Conservation (phyloP, 2,113 vertebrate species). For the Catharus fuscescens region DNA sequence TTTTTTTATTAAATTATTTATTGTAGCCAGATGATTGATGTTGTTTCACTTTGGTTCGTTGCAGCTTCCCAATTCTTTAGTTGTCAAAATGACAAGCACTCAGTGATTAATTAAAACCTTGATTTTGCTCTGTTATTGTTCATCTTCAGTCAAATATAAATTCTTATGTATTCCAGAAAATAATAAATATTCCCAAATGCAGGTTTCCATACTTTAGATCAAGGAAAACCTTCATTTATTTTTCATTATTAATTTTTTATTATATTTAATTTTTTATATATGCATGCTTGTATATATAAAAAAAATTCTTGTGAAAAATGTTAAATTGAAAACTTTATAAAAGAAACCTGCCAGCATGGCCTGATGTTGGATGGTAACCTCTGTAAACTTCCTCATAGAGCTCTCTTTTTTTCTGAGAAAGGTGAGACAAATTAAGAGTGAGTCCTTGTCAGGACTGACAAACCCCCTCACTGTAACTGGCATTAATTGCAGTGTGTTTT, state of each 20-base stretch:
- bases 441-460: background rate
- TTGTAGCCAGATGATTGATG: slow-evolving; percentile 74
- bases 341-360: background rate
- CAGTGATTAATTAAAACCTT: slow-evolving; percentile 75
- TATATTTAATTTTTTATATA: slow-evolving; percentile 15
- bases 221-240: slow-evolving; percentile 37
- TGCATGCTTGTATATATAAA: background rate
- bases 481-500: background rate
- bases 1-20: slow-evolving; percentile 79
- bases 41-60: slow-evolving; percentile 72
- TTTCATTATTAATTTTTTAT: slow-evolving; percentile 28
- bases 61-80: slow-evolving; percentile 72
- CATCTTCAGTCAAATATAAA: slow-evolving; percentile 63
- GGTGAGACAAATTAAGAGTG: background rate
- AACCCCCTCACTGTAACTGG: background rate
- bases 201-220: slow-evolving; percentile 22
- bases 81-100: slow-evolving; percentile 75
- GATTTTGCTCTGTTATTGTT: slow-evolving; percentile 67
- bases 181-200: slow-evolving; percentile 67
- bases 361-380: background rate
- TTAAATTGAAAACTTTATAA: background rate
- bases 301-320: background rate
- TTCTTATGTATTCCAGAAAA: slow-evolving; percentile 57
- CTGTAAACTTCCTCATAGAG: background rate
- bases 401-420: background rate